Percentiles rank a stretch among this genome's conserved stretches.
phyloP scores from a whole-genome alignment of 2,888 invertebrate genomes.

The Ormyrus labotus region DNA sequence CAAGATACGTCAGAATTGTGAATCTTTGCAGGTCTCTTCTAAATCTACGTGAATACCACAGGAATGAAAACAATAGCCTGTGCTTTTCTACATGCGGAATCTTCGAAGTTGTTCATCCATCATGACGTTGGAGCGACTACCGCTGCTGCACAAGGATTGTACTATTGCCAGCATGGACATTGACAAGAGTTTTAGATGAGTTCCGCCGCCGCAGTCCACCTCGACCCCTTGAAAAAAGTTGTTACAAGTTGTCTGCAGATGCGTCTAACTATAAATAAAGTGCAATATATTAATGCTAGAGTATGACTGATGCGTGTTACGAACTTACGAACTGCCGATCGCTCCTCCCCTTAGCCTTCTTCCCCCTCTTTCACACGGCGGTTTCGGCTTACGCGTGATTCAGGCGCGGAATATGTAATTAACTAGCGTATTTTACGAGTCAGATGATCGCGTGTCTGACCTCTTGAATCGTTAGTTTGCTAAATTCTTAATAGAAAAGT shows the following conservation, averaged over 20 bases:
- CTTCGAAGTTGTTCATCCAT: constrained; percentile 18
- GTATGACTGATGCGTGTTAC: too few relatives aligned
- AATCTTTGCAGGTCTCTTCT: neutral
- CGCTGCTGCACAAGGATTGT: neutral
- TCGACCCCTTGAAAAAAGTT: neutral
- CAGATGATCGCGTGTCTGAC: too few relatives aligned
- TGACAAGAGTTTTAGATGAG: neutral
- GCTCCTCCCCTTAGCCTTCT: too few relatives aligned
- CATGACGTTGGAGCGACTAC: neutral
- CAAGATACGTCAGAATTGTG: neutral
- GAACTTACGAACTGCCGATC: too few relatives aligned
- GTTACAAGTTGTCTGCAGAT: constrained; percentile 2
- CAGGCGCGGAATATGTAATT: too few relatives aligned
- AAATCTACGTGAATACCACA: neutral
- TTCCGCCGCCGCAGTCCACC: neutral
- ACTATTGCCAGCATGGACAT: neutral
- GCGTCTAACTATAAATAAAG: neutral
- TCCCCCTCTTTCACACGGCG: too few relatives aligned
- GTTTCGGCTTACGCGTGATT: too few relatives aligned
- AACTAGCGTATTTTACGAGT: too few relatives aligned
- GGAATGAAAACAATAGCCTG: neutral
- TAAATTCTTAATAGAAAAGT: too few relatives aligned
- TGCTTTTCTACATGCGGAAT: constrained; percentile 1
- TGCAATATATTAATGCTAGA: neutral
- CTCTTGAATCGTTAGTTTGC: too few relatives aligned